These are phyloP conservation scores for Xerus inauris DNA, from an alignment of 2,113 vertebrate genomes.

Conservation along the genomic window DNA sequence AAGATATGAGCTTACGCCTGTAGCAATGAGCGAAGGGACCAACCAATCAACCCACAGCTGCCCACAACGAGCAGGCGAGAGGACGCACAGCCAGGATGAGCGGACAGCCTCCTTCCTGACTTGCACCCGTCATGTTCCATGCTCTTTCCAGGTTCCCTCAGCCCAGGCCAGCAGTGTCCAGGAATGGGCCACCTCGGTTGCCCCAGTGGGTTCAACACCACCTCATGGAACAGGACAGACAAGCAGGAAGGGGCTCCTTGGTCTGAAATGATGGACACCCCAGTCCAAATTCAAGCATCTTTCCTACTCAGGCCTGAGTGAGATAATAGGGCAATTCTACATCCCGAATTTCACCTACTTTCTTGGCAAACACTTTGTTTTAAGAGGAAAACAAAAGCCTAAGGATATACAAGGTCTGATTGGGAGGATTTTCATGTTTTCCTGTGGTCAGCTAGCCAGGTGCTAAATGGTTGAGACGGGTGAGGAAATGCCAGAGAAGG, in stretches of 20 bases:
- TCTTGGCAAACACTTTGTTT: neutral
- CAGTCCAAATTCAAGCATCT: neutral
- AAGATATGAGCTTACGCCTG: neutral
- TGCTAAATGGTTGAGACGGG: neutral
- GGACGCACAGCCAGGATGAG: neutral
- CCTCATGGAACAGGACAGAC: neutral
- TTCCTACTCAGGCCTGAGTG: neutral
- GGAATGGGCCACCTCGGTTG: rapidly evolving
- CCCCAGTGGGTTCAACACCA: rapidly evolving
- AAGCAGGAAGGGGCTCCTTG: neutral
- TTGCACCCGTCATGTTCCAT: rapidly evolving
- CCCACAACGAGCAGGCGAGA: no score
- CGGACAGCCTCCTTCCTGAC: neutral
- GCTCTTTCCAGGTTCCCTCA: neutral
- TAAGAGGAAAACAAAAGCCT: neutral
- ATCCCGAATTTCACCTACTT: neutral
- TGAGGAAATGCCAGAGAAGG: neutral
- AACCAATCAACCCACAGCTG: neutral
- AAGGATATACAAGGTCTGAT: neutral
- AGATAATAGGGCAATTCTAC: neutral
- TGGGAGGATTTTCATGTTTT: neutral
- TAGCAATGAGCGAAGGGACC: neutral
- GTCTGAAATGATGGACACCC: neutral
- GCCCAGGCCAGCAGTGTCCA: rapidly evolving
- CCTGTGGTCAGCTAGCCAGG: neutral